Conservation (phyloP, 2,888 invertebrate genomes). For the Amphipyra tragopoginis region DNA sequence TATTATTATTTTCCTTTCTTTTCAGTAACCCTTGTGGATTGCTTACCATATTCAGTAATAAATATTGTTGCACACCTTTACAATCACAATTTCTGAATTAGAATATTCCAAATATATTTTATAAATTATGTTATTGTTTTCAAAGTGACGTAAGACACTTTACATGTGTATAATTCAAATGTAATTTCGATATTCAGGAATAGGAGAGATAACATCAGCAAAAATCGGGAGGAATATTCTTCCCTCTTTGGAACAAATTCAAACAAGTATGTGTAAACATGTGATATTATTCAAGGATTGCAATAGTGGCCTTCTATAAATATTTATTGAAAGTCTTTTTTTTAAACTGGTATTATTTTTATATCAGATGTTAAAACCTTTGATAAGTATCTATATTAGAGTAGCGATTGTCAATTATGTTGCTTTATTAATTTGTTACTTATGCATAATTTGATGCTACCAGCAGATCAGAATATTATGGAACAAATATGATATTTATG, state of each 20-base stretch:
- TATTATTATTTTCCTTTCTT: conserved; percentile 45
- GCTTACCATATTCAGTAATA: not conserved
- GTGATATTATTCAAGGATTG: conserved; percentile 32
- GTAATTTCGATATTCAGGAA: conserved; percentile 82
- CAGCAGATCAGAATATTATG: not conserved
- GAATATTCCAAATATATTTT: not conserved
- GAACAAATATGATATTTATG: too few species aligned
- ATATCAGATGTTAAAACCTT: conserved; percentile 33
- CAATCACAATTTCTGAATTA: not conserved
- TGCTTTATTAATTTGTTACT: conserved; percentile 6
- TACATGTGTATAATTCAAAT: conserved; percentile 46
- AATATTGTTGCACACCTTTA: not conserved
- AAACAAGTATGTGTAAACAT: conserved; percentile 84
- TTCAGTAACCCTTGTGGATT: not conserved
- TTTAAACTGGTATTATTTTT: conserved; percentile 6
- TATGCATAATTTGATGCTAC: too few species aligned
- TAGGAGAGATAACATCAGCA: conserved; percentile 85
- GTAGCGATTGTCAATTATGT: conserved; percentile 13
- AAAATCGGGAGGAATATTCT: conserved; percentile 84
- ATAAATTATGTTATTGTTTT: conserved; percentile 1
- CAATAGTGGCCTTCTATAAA: conserved; percentile 69
- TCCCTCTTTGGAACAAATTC: conserved; percentile 82
- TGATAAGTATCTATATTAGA: conserved; percentile 70
- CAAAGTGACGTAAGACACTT: conserved; percentile 5
- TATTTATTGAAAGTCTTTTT: conserved; percentile 70